phyloP scores from a whole-genome alignment of 2,797 vertebrate genomes.

The Peromyscus melanophrys region DNA sequence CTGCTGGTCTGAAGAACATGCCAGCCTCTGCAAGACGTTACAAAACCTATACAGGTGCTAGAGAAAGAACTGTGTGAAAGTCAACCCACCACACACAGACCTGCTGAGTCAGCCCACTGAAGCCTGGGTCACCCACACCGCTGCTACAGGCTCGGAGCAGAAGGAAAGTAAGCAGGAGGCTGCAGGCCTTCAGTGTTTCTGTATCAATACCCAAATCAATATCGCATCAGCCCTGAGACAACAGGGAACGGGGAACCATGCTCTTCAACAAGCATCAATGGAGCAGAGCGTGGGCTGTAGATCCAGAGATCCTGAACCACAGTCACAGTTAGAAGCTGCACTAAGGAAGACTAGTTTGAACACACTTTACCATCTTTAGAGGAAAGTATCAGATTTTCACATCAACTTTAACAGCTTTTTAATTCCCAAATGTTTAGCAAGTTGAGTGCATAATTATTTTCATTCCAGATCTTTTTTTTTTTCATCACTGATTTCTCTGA shows the following conservation, averaged over 20 bases:
- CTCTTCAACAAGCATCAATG: not conserved
- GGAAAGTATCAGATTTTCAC: slow-evolving; percentile 10
- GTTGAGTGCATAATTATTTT: not conserved
- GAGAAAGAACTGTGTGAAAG: slow-evolving; percentile 30
- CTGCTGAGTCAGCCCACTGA: not conserved
- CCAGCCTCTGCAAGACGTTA: not conserved
- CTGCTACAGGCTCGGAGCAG: not conserved
- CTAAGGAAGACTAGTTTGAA: not conserved
- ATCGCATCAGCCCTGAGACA: not conserved
- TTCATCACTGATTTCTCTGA: not conserved
- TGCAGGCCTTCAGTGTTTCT: not conserved
- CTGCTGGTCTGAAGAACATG: not conserved
- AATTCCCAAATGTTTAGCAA: slow-evolving; percentile 16
- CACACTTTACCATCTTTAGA: not conserved
- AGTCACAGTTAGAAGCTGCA: not conserved
- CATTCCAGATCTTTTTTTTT: not conserved
- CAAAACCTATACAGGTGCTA: not conserved
- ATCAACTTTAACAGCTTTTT: not conserved
- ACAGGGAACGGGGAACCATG: not conserved
- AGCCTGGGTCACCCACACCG: not conserved
- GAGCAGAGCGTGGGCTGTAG: not conserved
- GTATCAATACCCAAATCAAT: not conserved
- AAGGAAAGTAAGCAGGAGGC: not conserved
- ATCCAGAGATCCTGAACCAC: not conserved
- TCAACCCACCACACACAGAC: not conserved